Evolutionary conservation across 2,888 invertebrate species (phyloP), one percentile per base, ranked within the genome.

Genomic region (Aphelenchoides bicaudatus): DNA sequence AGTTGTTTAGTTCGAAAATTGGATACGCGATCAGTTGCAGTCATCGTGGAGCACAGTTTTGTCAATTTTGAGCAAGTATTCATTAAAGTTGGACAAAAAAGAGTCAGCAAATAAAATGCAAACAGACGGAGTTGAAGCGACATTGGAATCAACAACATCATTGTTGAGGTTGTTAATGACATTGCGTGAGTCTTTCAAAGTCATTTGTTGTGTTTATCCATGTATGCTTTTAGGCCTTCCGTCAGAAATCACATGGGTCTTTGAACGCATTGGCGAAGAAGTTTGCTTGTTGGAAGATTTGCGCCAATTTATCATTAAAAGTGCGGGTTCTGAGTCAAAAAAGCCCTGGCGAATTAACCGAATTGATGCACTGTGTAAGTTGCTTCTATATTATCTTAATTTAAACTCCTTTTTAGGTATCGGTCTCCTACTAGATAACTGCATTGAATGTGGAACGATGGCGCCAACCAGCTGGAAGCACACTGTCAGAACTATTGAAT

Each of bases 381-480:
- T n/a, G n/a, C n/a, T 10, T 37, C 16, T 23, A 48, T 25, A 28
- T n/a, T 6, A 28, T 59, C 8, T 59, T 29, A 3, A 55, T 68
- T n/a, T 60, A 91, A 0, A 92, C 93, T 76, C 90, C 91, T 0
- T 82, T 93, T 64, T 91, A 91, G n/a, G n/a, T 38, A 86, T 94
- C 83, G 92, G 94, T 79, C 89, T 93, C 19, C 85, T 94, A 25
- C 84, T 94, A 58, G 87, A 87, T 80, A 85, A 88, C 61, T 91
- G 92, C 1, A 82, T 94, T 51, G 91, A 92, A 78, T 84, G 92
- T 5, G 92, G 91, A 3, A 90, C 91, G 37, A 91, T 91, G 76
- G 89, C 91, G 27, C 85, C 89, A 19, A 89, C 90, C 67, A 93
- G 93, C 75, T 94, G 94, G 94, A 88, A 89, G 64, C 91, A 94